A percentile compares a stretch with the other conserved stretches of the same genome.
Conservation (phyloP, 2,888 invertebrate genomes). For the Eristalis arbustorum region DNA sequence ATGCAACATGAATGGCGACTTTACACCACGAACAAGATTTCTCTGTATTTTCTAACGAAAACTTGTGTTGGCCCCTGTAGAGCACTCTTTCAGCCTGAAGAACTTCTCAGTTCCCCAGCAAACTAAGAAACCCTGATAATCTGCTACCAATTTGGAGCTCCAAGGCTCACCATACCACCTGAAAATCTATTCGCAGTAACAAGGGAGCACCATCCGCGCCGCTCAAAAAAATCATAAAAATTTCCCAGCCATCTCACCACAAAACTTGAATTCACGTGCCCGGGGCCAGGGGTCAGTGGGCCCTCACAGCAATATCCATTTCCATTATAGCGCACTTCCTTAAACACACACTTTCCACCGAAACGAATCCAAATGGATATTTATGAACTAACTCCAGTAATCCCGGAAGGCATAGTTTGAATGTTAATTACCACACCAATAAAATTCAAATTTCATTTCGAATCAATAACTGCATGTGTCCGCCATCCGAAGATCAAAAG, state of each 20-base stretch:
- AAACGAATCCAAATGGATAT: conserved; percentile 42
- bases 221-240: too few species aligned
- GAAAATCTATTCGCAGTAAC: too few species aligned
- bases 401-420: conserved; percentile 65
- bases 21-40: too few species aligned
- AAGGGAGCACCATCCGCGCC: too few species aligned
- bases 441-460: conserved; percentile 54
- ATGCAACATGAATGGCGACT: too few species aligned
- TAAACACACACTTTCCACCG: conserved; percentile 33
- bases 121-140: too few species aligned
- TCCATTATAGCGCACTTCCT: conserved; percentile 34
- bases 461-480: conserved; percentile 43
- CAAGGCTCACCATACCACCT: too few species aligned
- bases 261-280: background rate
- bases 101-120: too few species aligned
- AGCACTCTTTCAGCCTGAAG: too few species aligned
- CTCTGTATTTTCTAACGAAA: too few species aligned
- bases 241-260: background rate
- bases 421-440: conserved; percentile 63
- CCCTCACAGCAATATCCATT: background rate
- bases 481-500: conserved; percentile 50
- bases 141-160: too few species aligned
- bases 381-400: conserved; percentile 47
- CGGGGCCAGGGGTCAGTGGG: background rate
- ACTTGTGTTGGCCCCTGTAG: too few species aligned